These are phyloP conservation scores for Rutpela maculata DNA, from an alignment of 2,888 invertebrate species.

Conservation along the genomic window DNA sequence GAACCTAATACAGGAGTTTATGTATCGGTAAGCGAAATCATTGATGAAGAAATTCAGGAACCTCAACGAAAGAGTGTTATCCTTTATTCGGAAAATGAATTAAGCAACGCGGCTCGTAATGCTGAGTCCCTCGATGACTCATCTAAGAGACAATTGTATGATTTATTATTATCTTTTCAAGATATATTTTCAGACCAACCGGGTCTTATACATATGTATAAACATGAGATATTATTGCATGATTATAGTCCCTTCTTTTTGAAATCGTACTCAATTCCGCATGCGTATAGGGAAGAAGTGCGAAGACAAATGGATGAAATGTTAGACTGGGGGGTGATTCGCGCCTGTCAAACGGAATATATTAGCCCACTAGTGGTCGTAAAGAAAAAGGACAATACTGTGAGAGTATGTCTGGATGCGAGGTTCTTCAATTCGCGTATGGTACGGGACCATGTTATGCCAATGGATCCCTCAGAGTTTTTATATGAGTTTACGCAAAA, in stretches of 20 bases:
- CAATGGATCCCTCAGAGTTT: constrained; percentile 40
- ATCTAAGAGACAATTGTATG: constrained; percentile 1
- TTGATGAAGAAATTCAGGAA: too few species aligned
- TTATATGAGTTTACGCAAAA: constrained; percentile 25
- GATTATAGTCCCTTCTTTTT: constrained; percentile 43
- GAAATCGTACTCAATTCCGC: constrained; percentile 37
- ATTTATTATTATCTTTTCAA: not conserved
- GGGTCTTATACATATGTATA: constrained; percentile 14
- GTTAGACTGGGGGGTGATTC: constrained; percentile 42
- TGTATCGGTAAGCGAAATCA: too few species aligned
- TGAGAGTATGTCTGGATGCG: constrained; percentile 51
- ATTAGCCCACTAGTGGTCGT: constrained; percentile 41
- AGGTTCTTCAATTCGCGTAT: constrained; percentile 40
- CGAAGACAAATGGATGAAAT: constrained; percentile 41
- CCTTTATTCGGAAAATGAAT: too few species aligned
- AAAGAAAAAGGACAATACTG: constrained; percentile 46
- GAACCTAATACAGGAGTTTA: too few species aligned
- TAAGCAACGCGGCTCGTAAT: too few species aligned
- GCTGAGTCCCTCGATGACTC: not conserved
- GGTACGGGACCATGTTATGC: constrained; percentile 43
- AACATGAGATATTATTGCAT: constrained; percentile 25
- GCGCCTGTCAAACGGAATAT: constrained; percentile 36
- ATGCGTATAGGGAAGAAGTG: constrained; percentile 24
- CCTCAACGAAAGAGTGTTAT: too few species aligned
- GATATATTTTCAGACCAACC: constrained; percentile 39